phyloP scores from a whole-genome alignment of 2,797 vertebrate genomes.

The Falco concolor region DNA sequence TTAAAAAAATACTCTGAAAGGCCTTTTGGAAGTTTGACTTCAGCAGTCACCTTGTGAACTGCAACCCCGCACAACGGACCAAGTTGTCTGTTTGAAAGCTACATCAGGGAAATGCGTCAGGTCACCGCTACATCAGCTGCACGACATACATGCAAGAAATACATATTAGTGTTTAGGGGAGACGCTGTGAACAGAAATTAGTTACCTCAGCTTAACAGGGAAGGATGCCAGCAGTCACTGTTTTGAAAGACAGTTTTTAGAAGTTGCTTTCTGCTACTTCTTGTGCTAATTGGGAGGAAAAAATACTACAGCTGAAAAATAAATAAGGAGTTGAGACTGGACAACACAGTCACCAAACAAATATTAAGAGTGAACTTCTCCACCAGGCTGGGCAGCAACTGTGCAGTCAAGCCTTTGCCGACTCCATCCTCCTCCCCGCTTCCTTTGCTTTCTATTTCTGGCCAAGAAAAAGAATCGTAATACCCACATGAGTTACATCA shows the following conservation, averaged over 20 bases:
- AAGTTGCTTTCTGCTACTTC: neutral
- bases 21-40: neutral
- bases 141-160: neutral
- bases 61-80: neutral
- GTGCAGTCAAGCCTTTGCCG: rapidly evolving
- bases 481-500: neutral
- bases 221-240: neutral
- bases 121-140: neutral
- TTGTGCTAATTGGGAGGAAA: neutral
- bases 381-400: neutral
- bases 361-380: neutral
- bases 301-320: neutral
- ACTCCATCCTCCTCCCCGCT: neutral
- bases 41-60: neutral
- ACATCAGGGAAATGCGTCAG: neutral
- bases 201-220: neutral
- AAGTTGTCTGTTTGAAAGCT: neutral
- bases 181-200: neutral
- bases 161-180: neutral
- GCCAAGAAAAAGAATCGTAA: neutral
- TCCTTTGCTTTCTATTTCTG: neutral
- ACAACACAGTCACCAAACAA: neutral
- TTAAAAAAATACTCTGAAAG: neutral
- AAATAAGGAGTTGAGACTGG: neutral
- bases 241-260: neutral